Evolutionary conservation across 2,113 vertebrate genomes (phyloP).

Genomic region (Motacilla tschutschensis): DNA sequence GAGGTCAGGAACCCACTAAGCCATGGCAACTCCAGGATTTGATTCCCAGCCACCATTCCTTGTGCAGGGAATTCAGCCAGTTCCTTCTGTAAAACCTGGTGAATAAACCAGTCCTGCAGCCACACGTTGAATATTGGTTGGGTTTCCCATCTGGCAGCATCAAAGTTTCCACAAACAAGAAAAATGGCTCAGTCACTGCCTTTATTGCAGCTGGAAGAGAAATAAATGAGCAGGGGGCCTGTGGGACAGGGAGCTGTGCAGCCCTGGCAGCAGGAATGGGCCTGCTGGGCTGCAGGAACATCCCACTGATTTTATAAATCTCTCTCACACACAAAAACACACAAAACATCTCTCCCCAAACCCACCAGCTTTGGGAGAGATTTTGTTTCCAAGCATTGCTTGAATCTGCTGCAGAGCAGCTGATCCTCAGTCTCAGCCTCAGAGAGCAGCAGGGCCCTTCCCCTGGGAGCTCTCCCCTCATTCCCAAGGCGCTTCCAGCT

Average conservation of each 20-base stretch:
- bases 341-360: neutral
- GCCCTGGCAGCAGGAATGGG: neutral
- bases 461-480: fast-evolving
- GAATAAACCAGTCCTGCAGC: neutral
- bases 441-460: neutral
- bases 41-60: neutral
- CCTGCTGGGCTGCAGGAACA: neutral
- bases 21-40: neutral
- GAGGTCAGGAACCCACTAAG: neutral
- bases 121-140: neutral
- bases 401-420: neutral
- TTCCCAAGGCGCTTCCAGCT: neutral
- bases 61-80: neutral
- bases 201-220: neutral
- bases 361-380: neutral
- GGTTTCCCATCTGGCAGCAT: neutral
- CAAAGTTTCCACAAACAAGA: neutral
- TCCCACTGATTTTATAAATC: neutral
- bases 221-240: neutral
- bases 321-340: neutral
- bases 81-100: neutral
- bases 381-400: neutral
- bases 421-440: neutral
- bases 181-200: neutral
- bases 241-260: neutral